phyloP scores from a whole-genome alignment of 2,888 invertebrate species.

The Drosophila atripex region DNA sequence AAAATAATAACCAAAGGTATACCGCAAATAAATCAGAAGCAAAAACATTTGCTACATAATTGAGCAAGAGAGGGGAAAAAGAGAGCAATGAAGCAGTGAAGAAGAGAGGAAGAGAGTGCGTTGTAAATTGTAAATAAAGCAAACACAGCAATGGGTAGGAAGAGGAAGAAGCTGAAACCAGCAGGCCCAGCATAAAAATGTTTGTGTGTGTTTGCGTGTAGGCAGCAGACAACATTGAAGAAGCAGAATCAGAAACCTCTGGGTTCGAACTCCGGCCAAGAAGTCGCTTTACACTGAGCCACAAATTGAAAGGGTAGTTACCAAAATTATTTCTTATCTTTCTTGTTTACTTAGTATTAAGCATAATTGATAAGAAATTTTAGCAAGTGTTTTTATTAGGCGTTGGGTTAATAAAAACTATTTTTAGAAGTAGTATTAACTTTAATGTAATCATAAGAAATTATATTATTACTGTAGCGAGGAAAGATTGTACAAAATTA shows the following conservation, averaged over 20 bases:
- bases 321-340: background rate
- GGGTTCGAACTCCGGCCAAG: slow-evolving; percentile 51
- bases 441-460: background rate
- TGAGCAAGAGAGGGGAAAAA: slow-evolving; percentile 32
- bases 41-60: slow-evolving; percentile 62
- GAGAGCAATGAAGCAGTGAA: slow-evolving; percentile 3
- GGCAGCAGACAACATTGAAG: slow-evolving; percentile 70
- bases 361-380: background rate
- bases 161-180: slow-evolving; percentile 1
- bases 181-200: slow-evolving; percentile 49
- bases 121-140: slow-evolving; percentile 43
- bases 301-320: slow-evolving; percentile 13
- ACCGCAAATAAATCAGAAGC: slow-evolving; percentile 63
- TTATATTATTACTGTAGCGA: no score
- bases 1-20: slow-evolving; percentile 65
- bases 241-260: slow-evolving; percentile 41
- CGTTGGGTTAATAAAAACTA: background rate
- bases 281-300: slow-evolving; percentile 28
- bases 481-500: no score
- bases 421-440: no score
- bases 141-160: slow-evolving; percentile 19
- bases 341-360: background rate
- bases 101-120: slow-evolving; percentile 29
- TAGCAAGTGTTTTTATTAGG: background rate
- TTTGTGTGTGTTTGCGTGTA: slow-evolving; percentile 37